These are phyloP conservation scores for Siphlonurus alternatus DNA, from an alignment of 2,888 invertebrate species.

Conservation along the genomic window DNA sequence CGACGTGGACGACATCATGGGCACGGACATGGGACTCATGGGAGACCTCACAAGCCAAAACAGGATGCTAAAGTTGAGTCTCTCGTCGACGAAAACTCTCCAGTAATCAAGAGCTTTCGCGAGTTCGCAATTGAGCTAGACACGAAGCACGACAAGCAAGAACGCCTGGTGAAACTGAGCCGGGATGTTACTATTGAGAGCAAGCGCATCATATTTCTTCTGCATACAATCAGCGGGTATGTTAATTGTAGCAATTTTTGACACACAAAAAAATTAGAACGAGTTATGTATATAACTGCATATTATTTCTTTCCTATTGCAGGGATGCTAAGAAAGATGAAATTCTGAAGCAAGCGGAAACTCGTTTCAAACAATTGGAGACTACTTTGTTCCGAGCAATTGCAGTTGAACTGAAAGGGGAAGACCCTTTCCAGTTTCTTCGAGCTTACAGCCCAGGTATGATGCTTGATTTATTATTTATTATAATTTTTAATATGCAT, in stretches of 20 bases:
- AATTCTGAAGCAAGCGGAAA: constrained; percentile 43
- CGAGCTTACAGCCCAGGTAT: constrained; percentile 46
- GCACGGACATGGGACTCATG: not conserved
- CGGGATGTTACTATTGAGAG: constrained; percentile 80
- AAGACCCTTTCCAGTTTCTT: constrained; percentile 51
- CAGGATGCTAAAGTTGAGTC: not conserved
- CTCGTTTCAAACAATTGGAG: constrained; percentile 44
- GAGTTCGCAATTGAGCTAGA: constrained; percentile 49
- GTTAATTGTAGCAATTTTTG: no score
- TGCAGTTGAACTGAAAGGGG: constrained; percentile 51
- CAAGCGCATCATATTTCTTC: constrained; percentile 70
- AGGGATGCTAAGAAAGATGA: constrained; percentile 36
- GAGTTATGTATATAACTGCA: not conserved
- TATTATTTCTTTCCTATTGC: constrained; percentile 12
- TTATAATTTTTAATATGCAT: not conserved
- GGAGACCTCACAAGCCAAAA: not conserved
- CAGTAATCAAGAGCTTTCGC: constrained; percentile 42
- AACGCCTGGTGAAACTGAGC: constrained; percentile 62
- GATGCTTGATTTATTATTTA: not conserved
- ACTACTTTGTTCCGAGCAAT: constrained; percentile 44
- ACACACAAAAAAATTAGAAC: not conserved
- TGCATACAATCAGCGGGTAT: constrained; percentile 48
- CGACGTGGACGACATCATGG: not conserved
- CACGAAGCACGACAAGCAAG: constrained; percentile 64
- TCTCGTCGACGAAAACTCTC: constrained; percentile 29